Percentiles rank a stretch among this genome's conserved stretches.
Evolutionary conservation across 2,113 vertebrate species (phyloP).

Genomic region (Camelus dromedarius): DNA sequence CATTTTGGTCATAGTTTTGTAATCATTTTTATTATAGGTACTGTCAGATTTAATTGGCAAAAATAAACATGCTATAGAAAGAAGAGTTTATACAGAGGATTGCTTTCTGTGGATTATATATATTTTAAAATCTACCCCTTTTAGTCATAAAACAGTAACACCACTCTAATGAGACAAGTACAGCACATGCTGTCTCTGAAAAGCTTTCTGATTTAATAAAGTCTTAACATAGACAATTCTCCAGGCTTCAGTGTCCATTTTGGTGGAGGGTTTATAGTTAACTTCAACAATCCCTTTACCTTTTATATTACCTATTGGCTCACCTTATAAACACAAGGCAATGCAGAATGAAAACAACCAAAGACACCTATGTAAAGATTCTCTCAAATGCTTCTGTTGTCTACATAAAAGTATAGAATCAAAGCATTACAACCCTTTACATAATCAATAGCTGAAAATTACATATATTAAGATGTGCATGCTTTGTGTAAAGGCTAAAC

Average conservation of each 20-base stretch:
- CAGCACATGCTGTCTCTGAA: background rate
- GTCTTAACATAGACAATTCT: background rate
- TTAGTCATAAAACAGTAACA: background rate
- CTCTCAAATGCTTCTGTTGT: background rate
- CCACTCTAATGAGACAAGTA: background rate
- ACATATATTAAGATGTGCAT: background rate
- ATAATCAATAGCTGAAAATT: background rate
- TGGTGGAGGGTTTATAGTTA: background rate
- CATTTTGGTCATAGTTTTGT: background rate
- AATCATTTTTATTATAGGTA: background rate
- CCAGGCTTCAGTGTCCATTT: background rate
- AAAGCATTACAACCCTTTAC: background rate
- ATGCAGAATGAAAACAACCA: background rate
- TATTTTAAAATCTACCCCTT: background rate
- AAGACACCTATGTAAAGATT: background rate
- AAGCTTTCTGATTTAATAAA: background rate
- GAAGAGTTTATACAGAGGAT: background rate
- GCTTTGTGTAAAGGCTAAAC: background rate
- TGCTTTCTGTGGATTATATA: background rate
- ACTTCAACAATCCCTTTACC: background rate
- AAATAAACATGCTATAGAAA: slow-evolving; percentile 33
- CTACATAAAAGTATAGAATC: background rate
- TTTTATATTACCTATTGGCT: background rate
- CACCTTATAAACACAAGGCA: background rate
- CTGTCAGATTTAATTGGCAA: background rate